A percentile compares a stretch with the other conserved stretches of the same genome.
phyloP scores from a whole-genome alignment of 92 coral and sea anemone species.

The Parazoanthus darwini region DNA sequence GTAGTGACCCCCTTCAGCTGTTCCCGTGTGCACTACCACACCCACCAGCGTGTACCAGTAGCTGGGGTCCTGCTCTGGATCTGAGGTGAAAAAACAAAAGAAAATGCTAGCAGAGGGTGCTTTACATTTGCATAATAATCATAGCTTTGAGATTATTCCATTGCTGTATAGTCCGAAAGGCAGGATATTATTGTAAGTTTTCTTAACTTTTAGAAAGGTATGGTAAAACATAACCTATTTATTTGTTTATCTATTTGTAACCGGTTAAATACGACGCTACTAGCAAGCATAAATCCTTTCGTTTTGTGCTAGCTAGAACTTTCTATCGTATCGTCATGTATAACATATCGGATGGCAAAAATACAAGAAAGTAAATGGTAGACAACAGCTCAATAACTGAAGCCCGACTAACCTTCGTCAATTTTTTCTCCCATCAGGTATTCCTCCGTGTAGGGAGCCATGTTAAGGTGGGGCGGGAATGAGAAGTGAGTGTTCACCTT shows the following conservation, averaged over 20 bases:
- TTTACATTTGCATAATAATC: no score
- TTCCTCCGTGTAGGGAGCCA: constrained; percentile 99
- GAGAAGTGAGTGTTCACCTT: constrained; percentile 99
- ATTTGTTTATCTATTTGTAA: no score
- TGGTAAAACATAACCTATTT: no score
- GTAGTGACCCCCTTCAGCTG: constrained; percentile 99
- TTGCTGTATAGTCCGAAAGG: no score
- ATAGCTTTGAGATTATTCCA: no score
- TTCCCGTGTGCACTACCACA: constrained; percentile 98
- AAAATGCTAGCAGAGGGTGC: no score
- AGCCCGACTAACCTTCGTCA: constrained; percentile 71
- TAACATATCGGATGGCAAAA: background rate
- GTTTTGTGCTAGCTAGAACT: background rate
- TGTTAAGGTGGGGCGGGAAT: constrained; percentile 96
- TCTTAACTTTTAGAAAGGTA: no score
- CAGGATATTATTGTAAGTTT: no score
- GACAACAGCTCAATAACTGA: background rate
- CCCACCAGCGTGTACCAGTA: constrained; percentile 97
- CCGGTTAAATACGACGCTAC: no score
- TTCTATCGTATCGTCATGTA: background rate
- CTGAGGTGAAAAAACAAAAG: constrained; percentile 34
- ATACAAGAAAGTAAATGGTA: background rate
- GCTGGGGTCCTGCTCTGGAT: constrained; percentile 86
- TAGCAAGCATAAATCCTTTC: no score
- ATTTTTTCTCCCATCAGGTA: constrained; percentile 97